Evolutionary conservation across 2,113 vertebrate species (phyloP).

Genomic region (Pheucticus melanocephalus): DNA sequence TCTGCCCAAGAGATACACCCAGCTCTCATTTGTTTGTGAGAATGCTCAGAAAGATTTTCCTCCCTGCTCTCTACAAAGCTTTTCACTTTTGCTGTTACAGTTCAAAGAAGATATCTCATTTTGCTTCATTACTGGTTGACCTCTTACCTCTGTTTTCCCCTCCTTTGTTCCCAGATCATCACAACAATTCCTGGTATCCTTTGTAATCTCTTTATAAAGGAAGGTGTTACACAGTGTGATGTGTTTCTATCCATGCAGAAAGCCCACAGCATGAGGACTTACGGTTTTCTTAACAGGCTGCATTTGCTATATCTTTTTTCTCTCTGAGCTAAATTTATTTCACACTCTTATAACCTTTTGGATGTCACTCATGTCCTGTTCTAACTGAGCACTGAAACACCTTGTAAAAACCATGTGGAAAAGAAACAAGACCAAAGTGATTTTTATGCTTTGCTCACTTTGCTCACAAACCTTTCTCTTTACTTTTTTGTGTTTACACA

Average conservation of each 20-base stretch:
- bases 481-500: not conserved
- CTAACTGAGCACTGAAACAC: not conserved
- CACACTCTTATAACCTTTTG: not conserved
- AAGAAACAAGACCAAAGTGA: not conserved
- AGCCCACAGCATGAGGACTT: not conserved
- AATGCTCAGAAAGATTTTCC: not conserved
- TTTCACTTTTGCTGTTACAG: not conserved
- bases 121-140: slow-evolving; percentile 4
- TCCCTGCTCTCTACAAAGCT: not conserved
- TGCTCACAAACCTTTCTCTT: not conserved
- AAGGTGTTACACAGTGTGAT: not conserved
- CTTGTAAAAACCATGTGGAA: not conserved
- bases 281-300: not conserved
- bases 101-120: not conserved
- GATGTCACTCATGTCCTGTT: not conserved
- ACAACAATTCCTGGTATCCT: not conserved
- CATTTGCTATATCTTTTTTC: not conserved
- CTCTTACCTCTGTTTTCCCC: not conserved
- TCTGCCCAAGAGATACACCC: not conserved
- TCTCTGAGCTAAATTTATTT: not conserved
- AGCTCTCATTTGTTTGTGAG: not conserved
- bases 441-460: not conserved
- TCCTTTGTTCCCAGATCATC: slow-evolving; percentile 3
- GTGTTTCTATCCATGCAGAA: not conserved
- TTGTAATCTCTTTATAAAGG: not conserved